Conservation (phyloP, 2,113 vertebrate genomes). For the Tragelaphus strepsiceros region DNA sequence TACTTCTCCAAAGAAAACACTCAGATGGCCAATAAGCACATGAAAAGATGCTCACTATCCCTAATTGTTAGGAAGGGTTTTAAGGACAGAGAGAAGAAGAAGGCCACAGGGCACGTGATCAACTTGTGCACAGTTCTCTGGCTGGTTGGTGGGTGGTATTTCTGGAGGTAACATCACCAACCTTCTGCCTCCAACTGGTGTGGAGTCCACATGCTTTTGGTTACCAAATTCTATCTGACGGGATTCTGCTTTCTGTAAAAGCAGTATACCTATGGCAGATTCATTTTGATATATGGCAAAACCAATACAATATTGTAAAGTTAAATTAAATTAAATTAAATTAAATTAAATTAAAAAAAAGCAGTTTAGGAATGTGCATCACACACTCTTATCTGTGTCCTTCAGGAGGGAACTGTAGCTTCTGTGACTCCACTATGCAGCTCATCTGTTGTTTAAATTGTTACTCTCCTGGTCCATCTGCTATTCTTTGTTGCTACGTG, state of each 20-base stretch:
- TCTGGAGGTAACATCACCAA: neutral
- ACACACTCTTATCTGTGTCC: neutral
- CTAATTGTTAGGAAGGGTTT: neutral
- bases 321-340: too few relatives aligned
- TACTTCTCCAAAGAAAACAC: neutral
- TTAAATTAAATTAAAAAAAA: too few relatives aligned
- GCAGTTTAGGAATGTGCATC: neutral
- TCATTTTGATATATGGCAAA: too few relatives aligned
- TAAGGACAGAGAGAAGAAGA: neutral
- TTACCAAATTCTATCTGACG: neutral
- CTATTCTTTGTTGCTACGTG: neutral
- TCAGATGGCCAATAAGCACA: neutral
- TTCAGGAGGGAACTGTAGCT: neutral
- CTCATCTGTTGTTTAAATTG: neutral
- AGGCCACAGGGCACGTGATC: accelerated
- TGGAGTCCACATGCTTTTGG: neutral
- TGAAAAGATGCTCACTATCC: neutral
- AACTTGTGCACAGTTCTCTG: neutral
- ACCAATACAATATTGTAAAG: too few relatives aligned
- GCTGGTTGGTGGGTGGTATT: neutral
- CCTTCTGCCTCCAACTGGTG: neutral
- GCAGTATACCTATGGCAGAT: neutral
- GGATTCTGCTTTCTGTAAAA: neutral
- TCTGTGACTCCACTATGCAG: neutral
- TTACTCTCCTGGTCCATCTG: neutral